Percentiles rank a stretch among this genome's conserved stretches.
Conservation (phyloP, 2,113 vertebrate species). For the Chaenogobius annularis region DNA sequence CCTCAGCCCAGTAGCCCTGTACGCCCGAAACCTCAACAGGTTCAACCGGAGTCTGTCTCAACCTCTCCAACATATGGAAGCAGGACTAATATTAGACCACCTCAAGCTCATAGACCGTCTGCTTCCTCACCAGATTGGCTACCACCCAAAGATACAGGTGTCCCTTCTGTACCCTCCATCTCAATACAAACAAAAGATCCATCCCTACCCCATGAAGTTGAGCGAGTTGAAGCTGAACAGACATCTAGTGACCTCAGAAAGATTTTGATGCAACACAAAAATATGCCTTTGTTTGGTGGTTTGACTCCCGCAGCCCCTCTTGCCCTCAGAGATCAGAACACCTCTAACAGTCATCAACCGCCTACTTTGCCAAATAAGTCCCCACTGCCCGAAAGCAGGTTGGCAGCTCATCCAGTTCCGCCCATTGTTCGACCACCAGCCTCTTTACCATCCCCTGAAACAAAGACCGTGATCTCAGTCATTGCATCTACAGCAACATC, state of each 20-base stretch:
- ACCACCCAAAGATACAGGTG: constrained; percentile 80
- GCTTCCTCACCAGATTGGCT: constrained; percentile 84
- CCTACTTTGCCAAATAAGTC: constrained; percentile 77
- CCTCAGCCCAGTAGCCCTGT: constrained; percentile 64
- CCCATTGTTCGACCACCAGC: constrained; percentile 66
- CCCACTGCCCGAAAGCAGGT: constrained; percentile 74
- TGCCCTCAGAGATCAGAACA: constrained; percentile 75
- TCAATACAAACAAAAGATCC: constrained; percentile 65
- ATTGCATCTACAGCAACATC: constrained; percentile 93
- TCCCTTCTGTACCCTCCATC: constrained; percentile 75
- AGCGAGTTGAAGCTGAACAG: constrained; percentile 81
- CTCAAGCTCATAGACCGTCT: constrained; percentile 59
- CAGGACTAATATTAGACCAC: constrained; percentile 74
- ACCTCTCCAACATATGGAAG: constrained; percentile 61
- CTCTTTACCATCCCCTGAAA: constrained; percentile 76
- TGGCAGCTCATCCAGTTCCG: constrained; percentile 52
- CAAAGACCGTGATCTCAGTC: constrained; percentile 81
- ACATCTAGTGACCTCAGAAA: constrained; percentile 90
- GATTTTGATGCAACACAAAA: constrained; percentile 94
- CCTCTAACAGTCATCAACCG: constrained; percentile 63
- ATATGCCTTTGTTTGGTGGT: constrained; percentile 72
- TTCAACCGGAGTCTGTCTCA: constrained; percentile 57
- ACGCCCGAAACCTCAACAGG: constrained; percentile 57
- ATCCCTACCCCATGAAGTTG: constrained; percentile 80
- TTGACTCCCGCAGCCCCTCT: constrained; percentile 73